These are phyloP conservation scores for Caenorhabditis uteleia DNA, from an alignment of 2,888 invertebrate species.

Conservation along the genomic window DNA sequence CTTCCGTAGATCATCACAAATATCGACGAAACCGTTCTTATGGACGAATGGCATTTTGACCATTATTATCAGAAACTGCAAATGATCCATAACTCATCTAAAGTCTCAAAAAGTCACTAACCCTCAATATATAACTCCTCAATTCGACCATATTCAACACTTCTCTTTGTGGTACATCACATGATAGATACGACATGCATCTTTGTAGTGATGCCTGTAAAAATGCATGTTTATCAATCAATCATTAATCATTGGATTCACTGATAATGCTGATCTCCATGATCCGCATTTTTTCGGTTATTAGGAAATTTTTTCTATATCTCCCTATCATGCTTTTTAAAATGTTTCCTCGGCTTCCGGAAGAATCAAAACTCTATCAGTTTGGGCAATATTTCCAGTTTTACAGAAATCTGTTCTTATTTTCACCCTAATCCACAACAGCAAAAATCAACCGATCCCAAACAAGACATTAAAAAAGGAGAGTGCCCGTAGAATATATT, in stretches of 20 bases:
- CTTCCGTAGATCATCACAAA: constrained; percentile 15
- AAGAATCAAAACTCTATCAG: too few species aligned
- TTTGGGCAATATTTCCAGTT: too few species aligned
- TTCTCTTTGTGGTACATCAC: constrained; percentile 5
- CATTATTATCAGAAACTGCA: constrained; percentile 9
- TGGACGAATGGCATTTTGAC: constrained; percentile 17
- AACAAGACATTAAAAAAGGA: too few species aligned
- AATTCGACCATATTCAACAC: constrained; percentile 13
- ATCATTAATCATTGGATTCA: not conserved
- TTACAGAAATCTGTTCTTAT: too few species aligned
- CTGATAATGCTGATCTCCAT: too few species aligned
- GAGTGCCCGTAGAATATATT: too few species aligned
- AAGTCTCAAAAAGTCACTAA: not conserved
- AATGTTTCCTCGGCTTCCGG: too few species aligned
- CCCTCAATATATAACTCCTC: constrained; percentile 14
- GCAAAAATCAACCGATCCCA: too few species aligned
- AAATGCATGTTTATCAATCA: not conserved
- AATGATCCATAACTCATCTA: not conserved
- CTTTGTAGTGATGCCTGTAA: constrained; percentile 10
- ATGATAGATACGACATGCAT: constrained; percentile 13
- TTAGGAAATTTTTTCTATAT: too few species aligned
- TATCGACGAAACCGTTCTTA: constrained; percentile 2
- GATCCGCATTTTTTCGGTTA: too few species aligned
- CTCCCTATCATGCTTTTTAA: too few species aligned
- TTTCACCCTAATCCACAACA: too few species aligned